A percentile compares a stretch with the other conserved stretches of the same genome.
Evolutionary conservation across 2,797 vertebrate species (phyloP).

Genomic region (Halcyon badia): DNA sequence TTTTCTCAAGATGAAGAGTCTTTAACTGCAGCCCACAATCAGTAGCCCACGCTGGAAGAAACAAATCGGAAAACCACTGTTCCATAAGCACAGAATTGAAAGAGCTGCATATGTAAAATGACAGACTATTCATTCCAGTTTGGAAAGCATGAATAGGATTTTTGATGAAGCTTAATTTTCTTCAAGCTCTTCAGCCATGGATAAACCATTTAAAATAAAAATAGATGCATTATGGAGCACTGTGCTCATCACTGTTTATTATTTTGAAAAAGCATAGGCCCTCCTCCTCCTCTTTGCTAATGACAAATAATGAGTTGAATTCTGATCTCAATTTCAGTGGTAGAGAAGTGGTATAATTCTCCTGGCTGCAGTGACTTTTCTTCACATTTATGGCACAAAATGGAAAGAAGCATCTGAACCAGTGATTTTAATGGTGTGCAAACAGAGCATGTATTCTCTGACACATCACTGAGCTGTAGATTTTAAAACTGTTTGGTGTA

Average conservation of each 20-base stretch:
- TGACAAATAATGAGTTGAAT: constrained; percentile 56
- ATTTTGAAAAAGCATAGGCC: constrained; percentile 32
- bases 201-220: constrained; percentile 77
- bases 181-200: constrained; percentile 65
- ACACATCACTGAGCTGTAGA: constrained; percentile 1
- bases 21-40: constrained; percentile 54
- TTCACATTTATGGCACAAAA: background rate
- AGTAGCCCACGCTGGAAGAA: constrained; percentile 53
- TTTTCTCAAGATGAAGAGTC: constrained; percentile 56
- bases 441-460: background rate
- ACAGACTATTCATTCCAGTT: constrained; percentile 77
- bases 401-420: background rate
- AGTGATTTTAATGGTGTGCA: constrained; percentile 24
- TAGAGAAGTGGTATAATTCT: background rate
- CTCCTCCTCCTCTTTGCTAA: constrained; percentile 6
- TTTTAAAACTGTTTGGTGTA: constrained; percentile 43
- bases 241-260: constrained; percentile 65
- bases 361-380: background rate
- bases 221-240: constrained; percentile 50
- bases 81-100: constrained; percentile 69
- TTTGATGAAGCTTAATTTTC: constrained; percentile 78
- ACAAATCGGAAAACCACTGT: constrained; percentile 72
- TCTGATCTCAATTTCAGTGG: background rate
- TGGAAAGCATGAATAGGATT: constrained; percentile 72
- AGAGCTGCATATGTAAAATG: constrained; percentile 69